Conservation (phyloP, 1,140 invertebrate genomes). For the Muscidifurax raptorellus region DNA sequence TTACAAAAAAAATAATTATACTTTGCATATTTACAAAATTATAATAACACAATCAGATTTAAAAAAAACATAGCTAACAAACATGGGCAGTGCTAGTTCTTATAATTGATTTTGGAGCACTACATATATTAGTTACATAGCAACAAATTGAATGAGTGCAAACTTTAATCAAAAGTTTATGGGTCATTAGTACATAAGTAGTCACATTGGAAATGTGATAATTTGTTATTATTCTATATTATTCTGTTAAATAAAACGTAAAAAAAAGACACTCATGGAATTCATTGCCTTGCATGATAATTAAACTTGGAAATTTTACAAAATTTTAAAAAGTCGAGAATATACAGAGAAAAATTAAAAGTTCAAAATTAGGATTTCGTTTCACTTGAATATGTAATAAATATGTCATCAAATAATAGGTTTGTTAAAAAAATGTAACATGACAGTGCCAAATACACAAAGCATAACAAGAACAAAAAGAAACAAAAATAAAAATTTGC, state of each 20-base stretch:
- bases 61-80: not conserved
- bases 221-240: not conserved
- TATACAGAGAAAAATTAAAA: not conserved
- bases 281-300: not conserved
- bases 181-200: not conserved
- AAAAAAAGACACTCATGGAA: not conserved
- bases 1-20: conserved; percentile 32
- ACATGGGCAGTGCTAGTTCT: not conserved
- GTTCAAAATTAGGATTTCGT: not conserved
- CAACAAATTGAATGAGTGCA: conserved; percentile 14
- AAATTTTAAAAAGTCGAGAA: not conserved
- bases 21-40: conserved; percentile 35
- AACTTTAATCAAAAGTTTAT: not conserved
- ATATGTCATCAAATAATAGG: not conserved
- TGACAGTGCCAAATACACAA: conserved; percentile 12
- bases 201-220: not conserved
- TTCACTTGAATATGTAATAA: not conserved
- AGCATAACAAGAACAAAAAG: not conserved
- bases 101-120: conserved; percentile 19
- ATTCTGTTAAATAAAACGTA: not conserved
- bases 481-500: conserved; percentile 19
- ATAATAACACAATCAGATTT: conserved; percentile 24
- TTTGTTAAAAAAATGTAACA: not conserved
- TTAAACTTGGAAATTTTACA: no score
- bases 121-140: conserved; percentile 25